These are phyloP conservation scores for Drosophila buzzatii DNA, from an alignment of 2,888 invertebrate species.

Conservation along the genomic window DNA sequence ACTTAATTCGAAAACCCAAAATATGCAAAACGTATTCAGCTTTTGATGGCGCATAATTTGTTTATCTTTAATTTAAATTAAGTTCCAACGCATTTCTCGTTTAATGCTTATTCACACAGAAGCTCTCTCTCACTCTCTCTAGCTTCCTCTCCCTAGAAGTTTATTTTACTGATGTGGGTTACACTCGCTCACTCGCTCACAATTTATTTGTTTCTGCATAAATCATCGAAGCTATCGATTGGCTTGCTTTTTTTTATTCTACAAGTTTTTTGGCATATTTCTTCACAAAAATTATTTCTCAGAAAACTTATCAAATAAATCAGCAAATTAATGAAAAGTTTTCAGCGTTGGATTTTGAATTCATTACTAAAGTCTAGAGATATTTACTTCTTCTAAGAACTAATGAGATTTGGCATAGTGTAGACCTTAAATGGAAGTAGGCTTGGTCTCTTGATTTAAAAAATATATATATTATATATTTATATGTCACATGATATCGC, in stretches of 20 bases:
- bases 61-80: constrained; percentile 76
- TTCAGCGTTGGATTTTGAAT: neutral
- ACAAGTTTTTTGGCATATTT: neutral
- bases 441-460: too few species aligned
- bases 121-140: neutral
- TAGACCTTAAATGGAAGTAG: too few species aligned
- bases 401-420: neutral
- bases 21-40: constrained; percentile 69
- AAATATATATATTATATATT: neutral
- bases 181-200: neutral
- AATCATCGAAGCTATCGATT: constrained; percentile 5
- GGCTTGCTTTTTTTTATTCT: neutral
- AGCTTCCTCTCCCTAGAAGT: neutral
- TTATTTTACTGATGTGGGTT: constrained; percentile 9
- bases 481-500: neutral
- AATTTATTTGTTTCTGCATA: constrained; percentile 9
- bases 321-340: neutral
- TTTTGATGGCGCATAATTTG: constrained; percentile 68
- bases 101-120: neutral
- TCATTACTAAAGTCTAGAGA: neutral
- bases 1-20: constrained; percentile 54
- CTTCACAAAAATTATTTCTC: neutral
- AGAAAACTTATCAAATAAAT: neutral
- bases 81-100: constrained; percentile 27
- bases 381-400: neutral